Evolutionary conservation across 1,140 invertebrate species (phyloP), one percentile per base, ranked within the genome.

Genomic region (Eupristina koningsbergeri): DNA sequence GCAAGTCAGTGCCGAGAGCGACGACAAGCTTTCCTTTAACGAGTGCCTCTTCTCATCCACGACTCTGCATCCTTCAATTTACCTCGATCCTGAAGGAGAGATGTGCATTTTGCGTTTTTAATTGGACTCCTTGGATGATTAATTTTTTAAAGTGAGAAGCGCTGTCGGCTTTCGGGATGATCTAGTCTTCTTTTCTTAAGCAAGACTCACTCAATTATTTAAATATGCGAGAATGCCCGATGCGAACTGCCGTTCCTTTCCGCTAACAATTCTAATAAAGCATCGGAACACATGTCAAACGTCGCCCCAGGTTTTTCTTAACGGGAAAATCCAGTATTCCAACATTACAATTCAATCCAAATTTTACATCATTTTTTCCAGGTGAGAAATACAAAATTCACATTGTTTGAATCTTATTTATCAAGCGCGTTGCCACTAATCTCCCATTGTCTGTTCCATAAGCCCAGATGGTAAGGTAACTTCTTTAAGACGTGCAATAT

Each of bases 1-100:
- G 53, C 34, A 8, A 5, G 34, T 61, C 50, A 17, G 9, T 9
- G 19, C 80, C 80, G 8, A 58, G 19, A 50, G 80, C 53, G 53
- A 58, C 80, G 71, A 81, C 80, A 75, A 64, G 71, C 19, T 63
- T 74, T 15, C 39, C 53, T 47, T 81, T 81, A 81, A 81, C 71
- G 71, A 81, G 79, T 69, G n/a, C 67, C 8, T 58, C 47, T 17
- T 9, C 47, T 50, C 47, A 15, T 50, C 47, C 47, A 50, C 9
- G 47, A 50, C 47, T 13, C 8, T 50, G 17, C 58, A n/a, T n/a
- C n/a, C 71, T 81, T 75, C 75, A 75, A 81, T 81, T 75, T 64
- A 74, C 58, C 39, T 74, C 80, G 22, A 19, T 58, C 36, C 36
- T 41, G 9, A 45, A 5, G 6, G 69, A 41, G 36, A 50, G 47